Percentiles rank a stretch among this genome's conserved stretches.
Evolutionary conservation across 2,113 vertebrate species (phyloP).

Genomic region (Lagopus leucura): DNA sequence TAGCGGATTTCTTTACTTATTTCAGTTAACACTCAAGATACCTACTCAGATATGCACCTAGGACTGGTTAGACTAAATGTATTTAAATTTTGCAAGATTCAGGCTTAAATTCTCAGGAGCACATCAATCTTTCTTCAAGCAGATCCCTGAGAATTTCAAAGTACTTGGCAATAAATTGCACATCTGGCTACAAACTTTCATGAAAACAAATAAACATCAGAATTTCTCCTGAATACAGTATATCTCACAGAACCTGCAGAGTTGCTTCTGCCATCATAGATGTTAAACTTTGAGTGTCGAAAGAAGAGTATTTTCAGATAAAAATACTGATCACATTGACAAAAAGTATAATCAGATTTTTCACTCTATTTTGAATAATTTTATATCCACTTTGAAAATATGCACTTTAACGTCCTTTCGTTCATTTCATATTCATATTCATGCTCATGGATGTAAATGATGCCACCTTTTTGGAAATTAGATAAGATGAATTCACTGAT

Average conservation of each 20-base stretch:
- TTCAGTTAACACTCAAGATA: neutral
- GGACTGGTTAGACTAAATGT: accelerated
- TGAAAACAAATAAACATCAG: accelerated
- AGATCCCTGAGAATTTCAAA: neutral
- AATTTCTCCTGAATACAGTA: neutral
- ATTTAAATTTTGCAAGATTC: neutral
- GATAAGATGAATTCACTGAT: neutral
- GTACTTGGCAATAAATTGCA: neutral
- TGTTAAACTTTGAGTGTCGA: neutral
- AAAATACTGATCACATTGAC: neutral
- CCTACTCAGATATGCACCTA: neutral
- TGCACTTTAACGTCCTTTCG: neutral
- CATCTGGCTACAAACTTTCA: neutral
- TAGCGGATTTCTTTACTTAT: neutral
- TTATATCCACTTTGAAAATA: neutral
- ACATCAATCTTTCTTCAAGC: neutral
- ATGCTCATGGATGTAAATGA: neutral
- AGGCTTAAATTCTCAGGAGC: neutral
- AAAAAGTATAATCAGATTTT: neutral
- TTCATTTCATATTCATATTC: too few relatives aligned
- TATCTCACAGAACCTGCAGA: neutral
- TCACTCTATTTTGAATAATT: neutral
- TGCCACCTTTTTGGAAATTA: neutral
- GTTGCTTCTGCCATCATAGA: neutral
- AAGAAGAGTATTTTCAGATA: neutral